Evolutionary conservation across 2,113 vertebrate genomes (phyloP).

Genomic region (Nothobranchius furzeri): DNA sequence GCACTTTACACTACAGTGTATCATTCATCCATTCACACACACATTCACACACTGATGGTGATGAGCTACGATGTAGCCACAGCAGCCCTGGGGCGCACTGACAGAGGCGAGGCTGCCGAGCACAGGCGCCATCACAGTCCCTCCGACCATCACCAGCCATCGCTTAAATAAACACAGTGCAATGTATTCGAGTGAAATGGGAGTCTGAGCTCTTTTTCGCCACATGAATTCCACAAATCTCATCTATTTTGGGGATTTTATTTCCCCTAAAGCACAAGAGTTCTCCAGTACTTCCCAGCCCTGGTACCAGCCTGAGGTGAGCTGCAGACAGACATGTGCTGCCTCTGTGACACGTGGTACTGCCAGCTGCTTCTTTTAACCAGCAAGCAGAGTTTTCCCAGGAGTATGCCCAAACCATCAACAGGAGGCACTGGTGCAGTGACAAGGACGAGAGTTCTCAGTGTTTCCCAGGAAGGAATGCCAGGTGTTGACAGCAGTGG

Average conservation of each 20-base stretch:
- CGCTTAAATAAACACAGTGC: conserved; percentile 4
- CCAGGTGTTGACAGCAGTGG: conserved; percentile 5
- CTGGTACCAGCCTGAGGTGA: background rate
- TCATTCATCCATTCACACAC: no score
- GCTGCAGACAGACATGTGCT: conserved; percentile 13
- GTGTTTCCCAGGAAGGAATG: conserved; percentile 7
- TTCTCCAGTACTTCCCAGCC: background rate
- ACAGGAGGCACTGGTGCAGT: conserved; percentile 1
- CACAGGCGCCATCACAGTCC: no score
- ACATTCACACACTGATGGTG: no score
- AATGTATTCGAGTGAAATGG: background rate
- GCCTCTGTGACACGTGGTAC: conserved; percentile 10
- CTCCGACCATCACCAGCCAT: background rate
- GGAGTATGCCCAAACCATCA: conserved; percentile 3
- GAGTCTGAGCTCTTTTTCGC: background rate
- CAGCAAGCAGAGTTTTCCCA: conserved; percentile 5
- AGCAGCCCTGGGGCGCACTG: no score
- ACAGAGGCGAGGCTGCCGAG: no score
- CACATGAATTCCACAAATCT: background rate
- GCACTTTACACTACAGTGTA: no score
- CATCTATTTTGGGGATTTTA: background rate
- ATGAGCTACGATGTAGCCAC: no score
- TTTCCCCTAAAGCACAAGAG: background rate
- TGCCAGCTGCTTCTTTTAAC: conserved; percentile 24
- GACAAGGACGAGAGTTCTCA: conserved; percentile 11